Percentiles rank a stretch among this genome's conserved stretches.
Conservation (phyloP, 2,113 vertebrate genomes). For the Halichoeres trimaculatus region DNA sequence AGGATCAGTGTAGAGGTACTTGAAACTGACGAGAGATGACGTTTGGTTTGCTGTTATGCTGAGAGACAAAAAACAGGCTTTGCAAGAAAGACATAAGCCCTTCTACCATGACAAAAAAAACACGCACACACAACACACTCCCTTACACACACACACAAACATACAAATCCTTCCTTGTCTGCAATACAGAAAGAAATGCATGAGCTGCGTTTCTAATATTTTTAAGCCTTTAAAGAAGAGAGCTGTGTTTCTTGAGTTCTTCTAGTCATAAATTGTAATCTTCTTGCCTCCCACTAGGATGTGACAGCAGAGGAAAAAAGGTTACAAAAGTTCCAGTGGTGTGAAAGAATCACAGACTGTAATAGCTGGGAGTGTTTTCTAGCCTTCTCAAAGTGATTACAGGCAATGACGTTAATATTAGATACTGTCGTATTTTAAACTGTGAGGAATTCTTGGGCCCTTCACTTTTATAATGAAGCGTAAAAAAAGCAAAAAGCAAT, state of each 20-base stretch:
- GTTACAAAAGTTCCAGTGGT: constrained; percentile 25
- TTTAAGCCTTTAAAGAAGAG: constrained; percentile 79
- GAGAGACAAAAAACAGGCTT: constrained; percentile 65
- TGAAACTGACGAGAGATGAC: constrained; percentile 33
- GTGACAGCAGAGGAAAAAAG: constrained; percentile 33
- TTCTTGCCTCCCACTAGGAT: constrained; percentile 46
- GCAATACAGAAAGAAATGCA: constrained; percentile 86
- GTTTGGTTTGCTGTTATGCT: constrained; percentile 48
- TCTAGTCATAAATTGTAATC: constrained; percentile 76
- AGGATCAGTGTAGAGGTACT: constrained; percentile 41
- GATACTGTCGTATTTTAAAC: constrained; percentile 64
- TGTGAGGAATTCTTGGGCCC: constrained; percentile 62
- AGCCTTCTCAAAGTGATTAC: constrained; percentile 28
- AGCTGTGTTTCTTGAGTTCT: constrained; percentile 75
- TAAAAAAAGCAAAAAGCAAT: constrained; percentile 75
- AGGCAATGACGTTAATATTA: constrained; percentile 37
- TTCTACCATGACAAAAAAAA: constrained; percentile 47
- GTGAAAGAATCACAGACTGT: constrained; percentile 54
- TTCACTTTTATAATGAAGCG: constrained; percentile 63
- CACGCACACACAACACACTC: constrained; percentile 37
- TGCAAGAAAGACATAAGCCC: constrained; percentile 60
- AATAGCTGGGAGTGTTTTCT: constrained; percentile 45
- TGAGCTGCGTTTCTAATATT: constrained; percentile 84
- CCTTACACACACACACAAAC: constrained; percentile 52
- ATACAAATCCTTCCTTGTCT: constrained; percentile 73